A percentile compares a stretch with the other conserved stretches of the same genome.
Conservation (phyloP, 2,797 vertebrate genomes). For the Sebastes nivosus region DNA sequence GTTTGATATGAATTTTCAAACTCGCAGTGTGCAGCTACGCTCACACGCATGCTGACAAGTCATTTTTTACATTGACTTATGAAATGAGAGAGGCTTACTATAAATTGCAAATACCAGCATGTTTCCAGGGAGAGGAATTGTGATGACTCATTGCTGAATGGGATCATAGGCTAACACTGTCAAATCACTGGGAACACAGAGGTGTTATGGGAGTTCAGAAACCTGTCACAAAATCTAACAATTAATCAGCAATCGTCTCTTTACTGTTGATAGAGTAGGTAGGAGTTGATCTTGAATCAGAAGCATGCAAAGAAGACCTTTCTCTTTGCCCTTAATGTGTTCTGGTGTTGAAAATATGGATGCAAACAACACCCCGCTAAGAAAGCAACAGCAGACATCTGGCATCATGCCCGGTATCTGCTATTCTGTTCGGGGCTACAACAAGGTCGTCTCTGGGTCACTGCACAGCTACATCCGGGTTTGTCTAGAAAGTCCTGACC, state of each 20-base stretch:
- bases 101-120: background rate
- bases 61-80: background rate
- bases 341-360: constrained; percentile 18
- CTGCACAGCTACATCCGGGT: constrained; percentile 17
- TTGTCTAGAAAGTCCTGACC: constrained; percentile 18
- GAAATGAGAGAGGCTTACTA: background rate
- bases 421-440: constrained; percentile 24
- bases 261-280: background rate
- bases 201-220: background rate
- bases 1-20: constrained; percentile 16
- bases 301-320: background rate
- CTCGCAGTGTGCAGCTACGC: background rate
- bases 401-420: constrained; percentile 33
- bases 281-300: background rate
- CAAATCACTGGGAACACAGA: background rate
- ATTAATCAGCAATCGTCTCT: background rate
- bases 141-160: background rate
- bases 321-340: background rate
- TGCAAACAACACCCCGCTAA: background rate
- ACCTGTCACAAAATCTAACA: background rate
- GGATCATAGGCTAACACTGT: background rate
- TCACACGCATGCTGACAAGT: background rate
- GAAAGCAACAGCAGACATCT: constrained; percentile 37
- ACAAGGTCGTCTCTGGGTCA: constrained; percentile 61
- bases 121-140: background rate